Evolutionary conservation across 2,888 invertebrate species (phyloP).

Genomic region (Cantharis rufa): DNA sequence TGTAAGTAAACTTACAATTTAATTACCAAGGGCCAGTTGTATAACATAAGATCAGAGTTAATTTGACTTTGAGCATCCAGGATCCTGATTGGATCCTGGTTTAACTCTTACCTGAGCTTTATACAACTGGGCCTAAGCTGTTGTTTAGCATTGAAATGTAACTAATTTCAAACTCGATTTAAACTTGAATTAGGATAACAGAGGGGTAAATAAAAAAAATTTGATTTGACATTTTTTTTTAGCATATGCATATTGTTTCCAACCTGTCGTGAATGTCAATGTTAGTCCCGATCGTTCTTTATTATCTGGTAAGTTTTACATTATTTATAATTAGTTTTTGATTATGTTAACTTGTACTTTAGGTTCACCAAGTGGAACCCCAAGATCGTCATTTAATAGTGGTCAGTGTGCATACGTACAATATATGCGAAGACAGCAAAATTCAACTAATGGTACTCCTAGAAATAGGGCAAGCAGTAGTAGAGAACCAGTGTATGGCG

Average conservation of each 20-base stretch:
- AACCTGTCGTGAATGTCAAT: constrained; percentile 51
- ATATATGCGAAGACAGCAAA: neutral
- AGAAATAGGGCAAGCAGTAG: neutral
- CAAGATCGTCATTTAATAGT: neutral
- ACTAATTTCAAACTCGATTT: too few relatives aligned
- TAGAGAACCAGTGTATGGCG: constrained; percentile 50
- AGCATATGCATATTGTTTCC: constrained; percentile 52
- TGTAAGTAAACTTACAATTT: neutral
- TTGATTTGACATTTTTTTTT: constrained; percentile 31
- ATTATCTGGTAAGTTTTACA: constrained; percentile 5
- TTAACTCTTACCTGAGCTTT: too few relatives aligned
- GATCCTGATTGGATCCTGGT: too few relatives aligned
- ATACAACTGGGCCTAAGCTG: too few relatives aligned
- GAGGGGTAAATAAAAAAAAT: too few relatives aligned
- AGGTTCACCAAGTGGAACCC: neutral
- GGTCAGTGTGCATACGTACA: constrained; percentile 4
- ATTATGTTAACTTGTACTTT: neutral
- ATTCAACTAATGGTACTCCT: neutral
- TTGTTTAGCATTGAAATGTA: too few relatives aligned
- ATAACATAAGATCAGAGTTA: too few relatives aligned
- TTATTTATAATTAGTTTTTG: neutral
- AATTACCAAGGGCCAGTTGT: too few relatives aligned
- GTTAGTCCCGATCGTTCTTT: constrained; percentile 37
- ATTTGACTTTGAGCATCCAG: too few relatives aligned
- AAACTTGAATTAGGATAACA: too few relatives aligned